Percentiles rank a stretch among this genome's conserved stretches.
These are phyloP conservation scores for Papilio demoleus DNA, from an alignment of 2,888 invertebrate species.

Conservation along the genomic window DNA sequence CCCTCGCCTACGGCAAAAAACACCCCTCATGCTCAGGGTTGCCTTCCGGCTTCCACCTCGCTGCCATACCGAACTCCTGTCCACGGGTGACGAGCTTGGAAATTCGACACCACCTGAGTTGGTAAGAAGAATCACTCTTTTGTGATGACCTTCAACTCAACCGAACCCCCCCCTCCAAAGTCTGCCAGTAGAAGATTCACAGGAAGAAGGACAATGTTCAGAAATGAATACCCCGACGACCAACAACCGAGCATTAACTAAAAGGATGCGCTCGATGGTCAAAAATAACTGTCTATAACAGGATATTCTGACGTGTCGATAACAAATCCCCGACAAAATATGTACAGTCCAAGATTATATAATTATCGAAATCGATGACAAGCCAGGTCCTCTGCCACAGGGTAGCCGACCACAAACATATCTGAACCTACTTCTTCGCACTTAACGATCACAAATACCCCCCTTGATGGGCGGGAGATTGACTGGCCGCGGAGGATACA, in stretches of 20 bases:
- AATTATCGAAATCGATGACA: constrained; percentile 50
- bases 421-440: no score
- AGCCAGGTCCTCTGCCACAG: constrained; percentile 62
- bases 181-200: constrained; percentile 47
- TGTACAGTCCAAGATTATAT: constrained; percentile 47
- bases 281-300: constrained; percentile 65
- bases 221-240: constrained; percentile 53
- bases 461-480: constrained; percentile 59
- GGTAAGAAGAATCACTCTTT: constrained; percentile 66
- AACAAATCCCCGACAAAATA: constrained; percentile 52
- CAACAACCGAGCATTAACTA: constrained; percentile 60
- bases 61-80: constrained; percentile 68
- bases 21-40: constrained; percentile 68
- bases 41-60: constrained; percentile 73
- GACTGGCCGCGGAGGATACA: constrained; percentile 48
- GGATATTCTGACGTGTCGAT: constrained; percentile 57
- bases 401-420: constrained; percentile 64
- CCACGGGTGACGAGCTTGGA: constrained; percentile 67
- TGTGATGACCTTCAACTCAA: constrained; percentile 53
- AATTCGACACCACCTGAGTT: constrained; percentile 68
- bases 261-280: constrained; percentile 75
- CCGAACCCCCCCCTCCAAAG: constrained; percentile 62
- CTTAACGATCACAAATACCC: constrained; percentile 74
- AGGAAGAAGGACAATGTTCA: constrained; percentile 45
- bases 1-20: constrained; percentile 72